These are phyloP conservation scores for Cryptophagus acutangulus DNA, from an alignment of 2,888 invertebrate species.

Conservation along the genomic window DNA sequence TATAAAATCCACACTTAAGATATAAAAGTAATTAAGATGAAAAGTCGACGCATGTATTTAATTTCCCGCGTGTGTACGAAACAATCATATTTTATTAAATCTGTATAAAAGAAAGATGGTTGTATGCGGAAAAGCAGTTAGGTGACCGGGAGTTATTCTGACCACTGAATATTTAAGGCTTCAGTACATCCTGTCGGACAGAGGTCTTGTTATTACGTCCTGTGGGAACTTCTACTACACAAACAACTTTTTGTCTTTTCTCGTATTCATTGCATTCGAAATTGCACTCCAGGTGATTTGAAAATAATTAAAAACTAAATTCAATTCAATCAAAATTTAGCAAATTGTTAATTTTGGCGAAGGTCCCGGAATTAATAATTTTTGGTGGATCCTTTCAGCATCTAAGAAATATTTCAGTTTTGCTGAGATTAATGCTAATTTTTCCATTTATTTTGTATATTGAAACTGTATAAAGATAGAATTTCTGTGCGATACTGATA, in stretches of 20 bases:
- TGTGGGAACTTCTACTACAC: conserved; percentile 8
- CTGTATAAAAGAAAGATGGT: conserved; percentile 1
- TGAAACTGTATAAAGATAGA: conserved; percentile 16
- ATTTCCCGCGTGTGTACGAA: conserved; percentile 23
- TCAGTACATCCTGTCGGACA: conserved; percentile 1
- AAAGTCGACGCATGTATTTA: conserved; percentile 25
- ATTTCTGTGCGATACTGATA: conserved; percentile 22
- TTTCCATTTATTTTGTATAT: background rate
- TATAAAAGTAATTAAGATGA: conserved; percentile 29
- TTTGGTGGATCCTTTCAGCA: too few relatives aligned
- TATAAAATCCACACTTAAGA: conserved; percentile 17
- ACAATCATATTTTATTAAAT: background rate
- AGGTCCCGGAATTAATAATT: too few relatives aligned
- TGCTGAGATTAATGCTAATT: background rate
- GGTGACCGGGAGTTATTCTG: background rate
- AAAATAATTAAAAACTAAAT: too few relatives aligned
- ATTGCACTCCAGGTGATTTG: too few relatives aligned
- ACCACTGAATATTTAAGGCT: conserved; percentile 5
- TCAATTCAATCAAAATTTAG: too few relatives aligned
- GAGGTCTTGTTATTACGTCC: conserved; percentile 7
- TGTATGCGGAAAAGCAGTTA: conserved; percentile 3
- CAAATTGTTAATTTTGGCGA: too few relatives aligned
- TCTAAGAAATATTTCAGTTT: too few relatives aligned
- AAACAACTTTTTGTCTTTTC: too few relatives aligned
- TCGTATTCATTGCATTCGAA: too few relatives aligned